These are phyloP conservation scores for Drosophila dives DNA, from an alignment of 2,888 invertebrate species.

Conservation along the genomic window DNA sequence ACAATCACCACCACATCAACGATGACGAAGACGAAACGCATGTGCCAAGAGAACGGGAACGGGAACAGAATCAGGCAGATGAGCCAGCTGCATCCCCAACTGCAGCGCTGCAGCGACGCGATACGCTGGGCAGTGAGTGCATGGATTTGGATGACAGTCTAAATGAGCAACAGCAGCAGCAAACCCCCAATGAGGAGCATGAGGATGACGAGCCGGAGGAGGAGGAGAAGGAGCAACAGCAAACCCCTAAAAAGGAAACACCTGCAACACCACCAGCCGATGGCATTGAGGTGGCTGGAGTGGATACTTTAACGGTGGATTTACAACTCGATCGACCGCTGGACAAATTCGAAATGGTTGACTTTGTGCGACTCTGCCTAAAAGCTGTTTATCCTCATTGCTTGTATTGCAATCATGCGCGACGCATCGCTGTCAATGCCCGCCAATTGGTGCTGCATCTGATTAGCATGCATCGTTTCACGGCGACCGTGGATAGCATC, in stretches of 20 bases:
- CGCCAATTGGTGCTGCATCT: constrained; percentile 92
- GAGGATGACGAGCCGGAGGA: not conserved
- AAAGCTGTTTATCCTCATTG: constrained; percentile 89
- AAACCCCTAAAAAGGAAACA: not conserved
- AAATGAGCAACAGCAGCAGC: constrained; percentile 9
- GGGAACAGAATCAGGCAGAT: not conserved
- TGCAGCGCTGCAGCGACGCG: constrained; percentile 52
- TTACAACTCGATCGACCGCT: constrained; percentile 90
- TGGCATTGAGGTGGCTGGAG: constrained; percentile 86
- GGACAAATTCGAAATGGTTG: constrained; percentile 90
- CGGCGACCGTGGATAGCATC: constrained; percentile 91
- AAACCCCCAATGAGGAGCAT: not conserved
- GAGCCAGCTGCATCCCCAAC: not conserved
- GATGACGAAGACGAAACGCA: constrained; percentile 29
- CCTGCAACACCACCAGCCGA: constrained; percentile 71
- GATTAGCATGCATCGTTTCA: constrained; percentile 91
- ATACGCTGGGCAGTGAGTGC: constrained; percentile 66
- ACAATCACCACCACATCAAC: constrained; percentile 52
- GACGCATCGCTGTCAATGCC: constrained; percentile 93
- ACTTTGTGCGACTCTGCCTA: constrained; percentile 90
- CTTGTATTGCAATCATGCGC: constrained; percentile 94
- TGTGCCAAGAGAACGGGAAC: constrained; percentile 23
- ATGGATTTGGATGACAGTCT: constrained; percentile 71
- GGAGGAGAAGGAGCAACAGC: not conserved
- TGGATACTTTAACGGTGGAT: constrained; percentile 89